Evolutionary conservation across 2,113 vertebrate genomes (phyloP).

Genomic region (Athene cunicularia): DNA sequence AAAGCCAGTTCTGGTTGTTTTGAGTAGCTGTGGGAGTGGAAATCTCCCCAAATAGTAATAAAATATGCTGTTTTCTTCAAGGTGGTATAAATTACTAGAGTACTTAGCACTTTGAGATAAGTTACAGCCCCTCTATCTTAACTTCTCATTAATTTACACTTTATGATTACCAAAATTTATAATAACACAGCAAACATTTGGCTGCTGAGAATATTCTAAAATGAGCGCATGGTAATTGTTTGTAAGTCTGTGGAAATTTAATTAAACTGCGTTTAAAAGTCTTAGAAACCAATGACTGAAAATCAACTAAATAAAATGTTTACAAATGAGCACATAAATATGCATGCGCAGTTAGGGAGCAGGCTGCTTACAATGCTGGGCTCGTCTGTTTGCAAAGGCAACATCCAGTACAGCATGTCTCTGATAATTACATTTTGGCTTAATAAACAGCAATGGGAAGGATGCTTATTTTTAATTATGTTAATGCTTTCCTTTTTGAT

Average conservation of each 20-base stretch:
- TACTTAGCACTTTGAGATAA: background rate
- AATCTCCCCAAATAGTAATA: background rate
- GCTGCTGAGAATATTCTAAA: background rate
- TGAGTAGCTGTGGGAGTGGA: background rate
- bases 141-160: background rate
- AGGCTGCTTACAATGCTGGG: conserved; percentile 10
- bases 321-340: conserved; percentile 43
- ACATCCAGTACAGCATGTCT: background rate
- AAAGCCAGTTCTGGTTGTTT: background rate
- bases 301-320: conserved; percentile 53
- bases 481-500: background rate
- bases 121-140: background rate
- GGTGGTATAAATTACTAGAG: background rate
- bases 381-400: background rate
- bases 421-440: conserved; percentile 57
- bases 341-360: background rate
- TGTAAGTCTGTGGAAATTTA: conserved; percentile 30
- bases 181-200: background rate
- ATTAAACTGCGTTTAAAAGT: conserved; percentile 48
- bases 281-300: conserved; percentile 5
- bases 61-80: background rate
- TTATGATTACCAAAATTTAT: background rate
- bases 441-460: conserved; percentile 42
- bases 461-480: conserved; percentile 47
- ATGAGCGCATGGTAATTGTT: background rate